These are phyloP conservation scores for Peromyscus leucopus DNA, from an alignment of 2,113 vertebrate species.

Conservation along the genomic window DNA sequence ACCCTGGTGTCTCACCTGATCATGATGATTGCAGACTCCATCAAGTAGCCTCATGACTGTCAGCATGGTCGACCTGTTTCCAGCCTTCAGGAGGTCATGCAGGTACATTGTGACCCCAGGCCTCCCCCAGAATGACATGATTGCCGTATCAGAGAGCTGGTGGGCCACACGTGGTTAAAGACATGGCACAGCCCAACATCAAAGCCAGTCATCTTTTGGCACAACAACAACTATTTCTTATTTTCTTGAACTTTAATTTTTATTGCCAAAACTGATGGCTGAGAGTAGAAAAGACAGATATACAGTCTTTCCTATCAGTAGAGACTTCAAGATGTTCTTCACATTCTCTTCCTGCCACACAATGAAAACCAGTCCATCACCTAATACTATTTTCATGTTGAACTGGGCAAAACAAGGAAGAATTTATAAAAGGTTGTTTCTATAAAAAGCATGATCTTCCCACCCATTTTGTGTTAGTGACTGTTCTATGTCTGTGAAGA, in stretches of 20 bases:
- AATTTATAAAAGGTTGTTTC: not conserved
- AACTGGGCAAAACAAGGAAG: not conserved
- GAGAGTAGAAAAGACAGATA: not conserved
- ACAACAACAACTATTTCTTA: not conserved
- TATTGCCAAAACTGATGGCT: not conserved
- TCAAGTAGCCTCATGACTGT: too few relatives aligned
- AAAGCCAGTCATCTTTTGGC: not conserved
- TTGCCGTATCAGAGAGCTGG: not conserved
- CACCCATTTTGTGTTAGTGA: not conserved
- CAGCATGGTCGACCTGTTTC: not conserved
- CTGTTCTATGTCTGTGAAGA: not conserved
- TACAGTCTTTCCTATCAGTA: not conserved
- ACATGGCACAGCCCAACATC: not conserved
- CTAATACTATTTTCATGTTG: not conserved
- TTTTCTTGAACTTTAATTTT: slow-evolving; percentile 46
- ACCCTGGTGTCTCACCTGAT: not conserved
- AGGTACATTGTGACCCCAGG: not conserved
- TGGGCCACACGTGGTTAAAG: not conserved
- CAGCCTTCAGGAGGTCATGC: too few relatives aligned
- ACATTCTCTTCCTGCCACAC: not conserved
- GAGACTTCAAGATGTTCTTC: not conserved
- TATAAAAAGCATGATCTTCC: not conserved
- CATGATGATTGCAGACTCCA: too few relatives aligned
- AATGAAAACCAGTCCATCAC: slow-evolving; percentile 31
- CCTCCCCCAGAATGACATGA: not conserved